Percentiles rank a stretch among this genome's conserved stretches.
Conservation (phyloP, 2,113 vertebrate species). For the Argyrosomus japonicus region DNA sequence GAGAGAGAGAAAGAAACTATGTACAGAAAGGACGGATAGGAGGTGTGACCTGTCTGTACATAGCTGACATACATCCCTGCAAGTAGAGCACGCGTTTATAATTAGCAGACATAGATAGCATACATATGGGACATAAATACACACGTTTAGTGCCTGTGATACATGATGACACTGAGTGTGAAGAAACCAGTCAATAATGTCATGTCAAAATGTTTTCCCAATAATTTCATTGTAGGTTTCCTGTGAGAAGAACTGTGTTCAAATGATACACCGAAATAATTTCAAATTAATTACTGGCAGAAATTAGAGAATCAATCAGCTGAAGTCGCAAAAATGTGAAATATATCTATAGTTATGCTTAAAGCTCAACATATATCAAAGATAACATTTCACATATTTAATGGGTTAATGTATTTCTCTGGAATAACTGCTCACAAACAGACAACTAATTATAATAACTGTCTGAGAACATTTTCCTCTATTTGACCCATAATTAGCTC, state of each 20-base stretch:
- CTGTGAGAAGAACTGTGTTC: neutral
- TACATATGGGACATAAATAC: slow-evolving; percentile 59
- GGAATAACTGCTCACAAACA: neutral
- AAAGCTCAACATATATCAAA: no score
- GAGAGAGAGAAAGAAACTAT: slow-evolving; percentile 43
- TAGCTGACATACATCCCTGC: slow-evolving; percentile 58
- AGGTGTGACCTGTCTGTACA: slow-evolving; percentile 55
- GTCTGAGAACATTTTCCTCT: neutral
- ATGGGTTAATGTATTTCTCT: neutral
- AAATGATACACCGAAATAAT: neutral
- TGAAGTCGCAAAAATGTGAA: neutral
- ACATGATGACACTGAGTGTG: slow-evolving; percentile 18
- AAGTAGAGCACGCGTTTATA: slow-evolving; percentile 62
- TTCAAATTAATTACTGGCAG: no score
- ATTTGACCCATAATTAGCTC: neutral
- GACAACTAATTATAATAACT: neutral
- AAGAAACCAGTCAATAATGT: neutral
- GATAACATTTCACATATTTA: no score
- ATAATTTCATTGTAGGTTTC: neutral
- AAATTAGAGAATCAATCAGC: neutral
- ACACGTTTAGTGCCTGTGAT: slow-evolving; percentile 9
- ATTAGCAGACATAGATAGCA: slow-evolving; percentile 72
- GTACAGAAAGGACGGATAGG: slow-evolving; percentile 49
- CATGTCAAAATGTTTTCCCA: neutral
- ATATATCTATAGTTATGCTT: neutral